Conservation (phyloP, 2,797 vertebrate species). For the Tinamus major region DNA sequence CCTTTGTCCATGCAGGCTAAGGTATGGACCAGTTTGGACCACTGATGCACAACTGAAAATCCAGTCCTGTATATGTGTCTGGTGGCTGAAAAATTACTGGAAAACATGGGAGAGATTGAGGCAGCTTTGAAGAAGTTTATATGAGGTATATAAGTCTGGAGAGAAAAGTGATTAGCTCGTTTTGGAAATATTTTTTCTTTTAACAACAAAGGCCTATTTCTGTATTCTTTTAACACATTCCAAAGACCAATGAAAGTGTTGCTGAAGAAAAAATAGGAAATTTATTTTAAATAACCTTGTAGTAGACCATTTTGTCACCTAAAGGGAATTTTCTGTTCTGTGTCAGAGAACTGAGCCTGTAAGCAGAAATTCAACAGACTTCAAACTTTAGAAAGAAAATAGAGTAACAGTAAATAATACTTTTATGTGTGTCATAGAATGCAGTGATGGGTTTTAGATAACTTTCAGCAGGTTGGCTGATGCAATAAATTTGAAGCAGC, state of each 20-base stretch:
- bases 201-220: background rate
- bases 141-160: background rate
- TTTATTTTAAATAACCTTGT: background rate
- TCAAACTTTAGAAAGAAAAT: background rate
- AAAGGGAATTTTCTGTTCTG: background rate
- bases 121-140: background rate
- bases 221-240: background rate
- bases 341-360: background rate
- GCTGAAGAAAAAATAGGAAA: background rate
- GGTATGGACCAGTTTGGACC: background rate
- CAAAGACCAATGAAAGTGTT: background rate
- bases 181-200: background rate
- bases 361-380: background rate
- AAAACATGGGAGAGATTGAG: background rate
- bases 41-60: background rate
- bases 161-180: background rate
- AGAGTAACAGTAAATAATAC: background rate
- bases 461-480: background rate
- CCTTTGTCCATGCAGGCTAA: no score
- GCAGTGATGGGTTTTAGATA: background rate
- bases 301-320: background rate
- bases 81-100: background rate
- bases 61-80: no score
- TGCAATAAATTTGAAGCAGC: background rate
- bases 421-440: background rate